A percentile compares a stretch with the other conserved stretches of the same genome.
phyloP scores from a whole-genome alignment of 2,797 vertebrate species.

The Microhierax caerulescens region DNA sequence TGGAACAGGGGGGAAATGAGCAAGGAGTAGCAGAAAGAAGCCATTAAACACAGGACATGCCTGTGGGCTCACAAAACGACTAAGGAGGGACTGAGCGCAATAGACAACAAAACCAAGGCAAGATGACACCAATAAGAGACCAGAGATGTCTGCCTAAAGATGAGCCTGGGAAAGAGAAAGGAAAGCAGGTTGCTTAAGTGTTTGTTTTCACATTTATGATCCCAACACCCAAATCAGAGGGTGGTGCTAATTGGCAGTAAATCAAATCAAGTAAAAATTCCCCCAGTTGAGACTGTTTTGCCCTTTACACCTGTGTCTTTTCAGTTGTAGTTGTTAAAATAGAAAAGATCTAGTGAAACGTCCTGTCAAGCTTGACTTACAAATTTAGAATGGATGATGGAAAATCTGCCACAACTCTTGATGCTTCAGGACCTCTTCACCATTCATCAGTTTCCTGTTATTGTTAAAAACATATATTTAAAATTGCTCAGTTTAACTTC shows the following conservation, averaged over 20 bases:
- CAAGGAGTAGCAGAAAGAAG: neutral
- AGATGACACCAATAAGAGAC: neutral
- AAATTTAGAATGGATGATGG: neutral
- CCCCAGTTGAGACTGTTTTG: neutral
- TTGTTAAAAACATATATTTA: neutral
- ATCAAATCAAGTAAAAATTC: neutral
- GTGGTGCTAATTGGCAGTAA: neutral
- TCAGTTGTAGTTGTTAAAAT: neutral
- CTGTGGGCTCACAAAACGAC: fast-evolving
- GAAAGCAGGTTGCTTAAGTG: neutral
- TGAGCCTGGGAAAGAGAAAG: neutral
- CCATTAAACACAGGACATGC: neutral
- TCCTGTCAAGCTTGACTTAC: neutral
- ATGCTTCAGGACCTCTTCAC: neutral
- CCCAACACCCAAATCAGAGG: neutral
- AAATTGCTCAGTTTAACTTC: neutral
- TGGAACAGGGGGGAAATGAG: neutral
- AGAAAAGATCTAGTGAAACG: neutral
- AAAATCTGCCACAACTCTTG: neutral
- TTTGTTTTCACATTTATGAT: neutral
- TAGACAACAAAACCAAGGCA: neutral
- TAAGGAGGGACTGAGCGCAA: neutral
- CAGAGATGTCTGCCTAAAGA: neutral
- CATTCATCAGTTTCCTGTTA: neutral
- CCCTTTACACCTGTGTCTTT: neutral